Evolutionary conservation across 2,797 vertebrate species (phyloP).

Genomic region (Esox masquinongy): DNA sequence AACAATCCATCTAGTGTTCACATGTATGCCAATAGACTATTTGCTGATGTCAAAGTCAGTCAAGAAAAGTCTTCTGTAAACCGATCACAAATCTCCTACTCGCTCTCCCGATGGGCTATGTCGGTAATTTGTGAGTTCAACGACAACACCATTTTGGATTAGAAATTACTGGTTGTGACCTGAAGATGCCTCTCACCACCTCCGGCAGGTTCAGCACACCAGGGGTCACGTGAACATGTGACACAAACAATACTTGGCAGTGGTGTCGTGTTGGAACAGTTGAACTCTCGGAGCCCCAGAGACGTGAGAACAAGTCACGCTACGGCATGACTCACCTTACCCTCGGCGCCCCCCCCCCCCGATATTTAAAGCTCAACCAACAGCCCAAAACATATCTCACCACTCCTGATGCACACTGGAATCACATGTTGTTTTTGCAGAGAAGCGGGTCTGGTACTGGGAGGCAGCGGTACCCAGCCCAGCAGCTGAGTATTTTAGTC

Average conservation of each 20-base stretch:
- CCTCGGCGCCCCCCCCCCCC: not conserved
- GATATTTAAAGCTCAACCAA: not conserved
- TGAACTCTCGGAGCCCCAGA: not conserved
- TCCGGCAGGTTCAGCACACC: not conserved
- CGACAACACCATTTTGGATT: conserved; percentile 40
- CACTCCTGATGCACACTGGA: not conserved
- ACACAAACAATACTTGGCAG: not conserved
- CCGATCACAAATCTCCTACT: not conserved
- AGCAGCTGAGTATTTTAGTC: conserved; percentile 1
- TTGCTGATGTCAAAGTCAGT: not conserved
- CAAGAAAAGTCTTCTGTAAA: not conserved
- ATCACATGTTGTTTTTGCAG: conserved; percentile 3
- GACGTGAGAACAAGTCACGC: conserved; percentile 8
- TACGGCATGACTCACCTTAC: not conserved
- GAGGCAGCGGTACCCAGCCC: not conserved
- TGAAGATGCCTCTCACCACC: conserved; percentile 16
- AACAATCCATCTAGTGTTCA: not conserved
- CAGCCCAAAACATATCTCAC: not conserved
- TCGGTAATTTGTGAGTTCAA: conserved; percentile 17
- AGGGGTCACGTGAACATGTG: not conserved
- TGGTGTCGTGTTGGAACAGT: not conserved
- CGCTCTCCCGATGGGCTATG: not conserved
- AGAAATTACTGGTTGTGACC: conserved; percentile 35
- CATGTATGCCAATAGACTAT: not conserved
- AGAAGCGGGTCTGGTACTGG: not conserved